Evolutionary conservation across 2,888 invertebrate species (phyloP).

Genomic region (Metopia argyrocephala): DNA sequence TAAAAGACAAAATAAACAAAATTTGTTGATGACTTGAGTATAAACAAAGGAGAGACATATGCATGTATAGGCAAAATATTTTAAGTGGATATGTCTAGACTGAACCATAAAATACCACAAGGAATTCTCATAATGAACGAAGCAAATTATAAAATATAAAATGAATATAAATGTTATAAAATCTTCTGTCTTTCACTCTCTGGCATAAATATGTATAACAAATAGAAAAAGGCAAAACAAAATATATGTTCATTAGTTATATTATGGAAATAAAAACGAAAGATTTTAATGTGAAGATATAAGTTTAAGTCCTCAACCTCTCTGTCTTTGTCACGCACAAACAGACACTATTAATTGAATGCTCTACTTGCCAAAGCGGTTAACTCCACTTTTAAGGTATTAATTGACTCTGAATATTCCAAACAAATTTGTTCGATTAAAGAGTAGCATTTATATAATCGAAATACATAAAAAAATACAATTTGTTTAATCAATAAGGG

Average conservation of each 20-base stretch:
- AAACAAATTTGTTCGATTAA: no score
- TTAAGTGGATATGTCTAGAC: slow-evolving; percentile 2
- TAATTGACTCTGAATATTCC: no score
- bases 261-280: slow-evolving; percentile 13
- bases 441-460: no score
- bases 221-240: not conserved
- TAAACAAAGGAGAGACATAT: not conserved
- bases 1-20: not conserved
- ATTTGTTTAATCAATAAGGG: no score
- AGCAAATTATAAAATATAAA: not conserved
- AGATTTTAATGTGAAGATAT: no score
- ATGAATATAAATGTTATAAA: not conserved
- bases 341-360: not conserved
- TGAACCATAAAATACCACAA: slow-evolving; percentile 16
- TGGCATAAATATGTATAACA: no score
- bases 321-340: not conserved
- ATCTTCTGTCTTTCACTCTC: no score
- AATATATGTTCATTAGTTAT: not conserved
- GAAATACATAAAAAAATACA: no score
- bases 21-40: not conserved
- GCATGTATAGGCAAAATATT: not conserved
- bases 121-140: not conserved
- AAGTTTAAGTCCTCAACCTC: no score
- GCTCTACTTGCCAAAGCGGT: no score
- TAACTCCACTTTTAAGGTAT: no score